Evolutionary conservation across 2,113 vertebrate species (phyloP), one percentile per base, ranked within the genome.

Genomic region (Dolichotis patagonum): DNA sequence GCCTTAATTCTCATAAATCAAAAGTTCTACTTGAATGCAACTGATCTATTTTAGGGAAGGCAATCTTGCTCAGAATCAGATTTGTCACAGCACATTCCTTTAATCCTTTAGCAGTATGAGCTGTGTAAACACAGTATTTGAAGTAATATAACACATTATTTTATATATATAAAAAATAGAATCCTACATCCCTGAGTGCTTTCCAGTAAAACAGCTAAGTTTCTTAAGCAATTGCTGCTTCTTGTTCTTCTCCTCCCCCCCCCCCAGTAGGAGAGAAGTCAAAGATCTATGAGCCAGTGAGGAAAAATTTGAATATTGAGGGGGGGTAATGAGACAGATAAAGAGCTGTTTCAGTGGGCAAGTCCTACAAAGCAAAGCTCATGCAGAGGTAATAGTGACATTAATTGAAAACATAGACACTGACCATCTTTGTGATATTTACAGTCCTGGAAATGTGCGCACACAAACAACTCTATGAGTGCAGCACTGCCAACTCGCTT

Each of bases 101-200:
- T 97, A 95, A 97, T 98, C 97, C 90, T 94, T 94, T 94, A 95
- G 85, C 96, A 83, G 85, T 97, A 60, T 88, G 92, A 97, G 94
- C 82, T 98, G 92, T 95, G 95, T 95, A 98, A 97, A 98, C 94
- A 97, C 78, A 96, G 88, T 96, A 97, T 97, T 97, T 97, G 88
- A 96, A 97, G 97, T 96, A 96, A 98, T 92, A 89, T 67, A 95
- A 95, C 69, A 94, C 75, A 96, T 96, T 97, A 97, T 96, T 97
- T 98, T 94, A 95, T 89, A 95, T 89, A 95, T 13, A 97, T 90
- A 97, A 95, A 49, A 78, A 95, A 95, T 62, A 84, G 88, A 96
- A 73, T 95, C 90, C 77, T 87, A 38, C 78, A 92, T 96, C 85
- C 62, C 71, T 91, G 92, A 96, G 87, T 69, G 65, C 88, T 92